These are phyloP conservation scores for Muscina levida DNA, from an alignment of 2,888 invertebrate genomes.

Conservation along the genomic window DNA sequence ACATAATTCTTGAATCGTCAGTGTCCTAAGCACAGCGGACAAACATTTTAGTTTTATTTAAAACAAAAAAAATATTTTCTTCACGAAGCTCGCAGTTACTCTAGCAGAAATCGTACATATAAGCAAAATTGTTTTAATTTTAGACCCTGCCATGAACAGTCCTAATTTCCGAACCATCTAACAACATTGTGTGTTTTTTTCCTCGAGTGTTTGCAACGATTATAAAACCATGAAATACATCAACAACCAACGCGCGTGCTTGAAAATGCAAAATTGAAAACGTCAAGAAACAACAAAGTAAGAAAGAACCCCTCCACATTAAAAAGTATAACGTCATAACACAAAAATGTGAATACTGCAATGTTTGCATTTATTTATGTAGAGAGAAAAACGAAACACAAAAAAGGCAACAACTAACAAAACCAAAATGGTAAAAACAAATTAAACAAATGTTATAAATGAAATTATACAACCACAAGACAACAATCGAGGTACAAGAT, in stretches of 20 bases:
- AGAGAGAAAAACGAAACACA: not conserved
- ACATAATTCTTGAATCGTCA: no score
- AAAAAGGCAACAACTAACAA: not conserved
- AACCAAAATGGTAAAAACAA: conserved; percentile 9
- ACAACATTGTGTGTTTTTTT: not conserved
- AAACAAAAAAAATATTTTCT: no score
- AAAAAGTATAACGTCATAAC: conserved; percentile 44
- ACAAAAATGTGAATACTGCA: conserved; percentile 50
- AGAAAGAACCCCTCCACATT: not conserved
- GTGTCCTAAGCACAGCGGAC: no score
- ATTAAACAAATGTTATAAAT: not conserved
- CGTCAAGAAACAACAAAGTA: conserved; percentile 20
- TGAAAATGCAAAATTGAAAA: conserved; percentile 13
- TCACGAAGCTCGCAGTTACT: no score
- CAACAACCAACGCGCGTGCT: conserved; percentile 40
- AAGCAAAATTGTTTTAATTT: no score
- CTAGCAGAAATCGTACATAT: no score
- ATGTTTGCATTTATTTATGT: conserved; percentile 39
- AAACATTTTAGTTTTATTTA: no score
- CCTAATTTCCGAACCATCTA: no score
- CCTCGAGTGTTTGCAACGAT: not conserved
- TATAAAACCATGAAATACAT: not conserved
- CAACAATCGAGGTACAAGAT: not conserved
- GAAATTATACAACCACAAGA: not conserved
- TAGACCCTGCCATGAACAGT: no score